These are phyloP conservation scores for Trichacis sp. DNA, from an alignment of 2,888 invertebrate species.

Conservation along the genomic window DNA sequence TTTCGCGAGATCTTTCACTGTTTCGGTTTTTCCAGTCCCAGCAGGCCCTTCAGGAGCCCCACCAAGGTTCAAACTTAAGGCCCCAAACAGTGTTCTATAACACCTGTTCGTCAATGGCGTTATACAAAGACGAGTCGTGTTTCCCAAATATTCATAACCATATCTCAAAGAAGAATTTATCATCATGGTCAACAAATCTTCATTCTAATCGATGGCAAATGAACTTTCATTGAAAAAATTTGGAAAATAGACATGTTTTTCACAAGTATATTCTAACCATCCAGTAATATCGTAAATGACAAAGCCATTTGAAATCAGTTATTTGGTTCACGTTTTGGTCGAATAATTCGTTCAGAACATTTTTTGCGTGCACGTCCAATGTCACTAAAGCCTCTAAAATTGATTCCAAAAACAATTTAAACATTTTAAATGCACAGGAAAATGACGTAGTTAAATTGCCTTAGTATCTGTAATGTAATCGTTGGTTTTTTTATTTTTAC, in stretches of 20 bases:
- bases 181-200: conserved; percentile 70
- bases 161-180: conserved; percentile 74
- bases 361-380: conserved; percentile 92
- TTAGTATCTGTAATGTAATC: too few species aligned
- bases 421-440: too few species aligned
- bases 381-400: conserved; percentile 93
- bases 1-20: conserved; percentile 77
- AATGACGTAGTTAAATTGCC: too few species aligned
- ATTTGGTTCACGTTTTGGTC: conserved; percentile 75
- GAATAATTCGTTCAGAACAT: conserved; percentile 81
- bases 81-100: conserved; percentile 77
- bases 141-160: conserved; percentile 93
- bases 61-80: conserved; percentile 73
- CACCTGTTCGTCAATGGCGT: conserved; percentile 95
- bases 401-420: too few species aligned
- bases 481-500: too few species aligned
- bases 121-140: conserved; percentile 87
- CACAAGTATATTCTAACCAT: conserved; percentile 70
- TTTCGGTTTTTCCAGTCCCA: conserved; percentile 73
- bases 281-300: conserved; percentile 89
- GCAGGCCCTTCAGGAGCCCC: conserved; percentile 72
- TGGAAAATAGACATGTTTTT: too few species aligned
- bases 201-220: conserved; percentile 23
- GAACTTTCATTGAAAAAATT: too few species aligned
- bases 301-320: conserved; percentile 92